Evolutionary conservation across 2,888 invertebrate species (phyloP).

Genomic region (Margaritifera margaritifera): DNA sequence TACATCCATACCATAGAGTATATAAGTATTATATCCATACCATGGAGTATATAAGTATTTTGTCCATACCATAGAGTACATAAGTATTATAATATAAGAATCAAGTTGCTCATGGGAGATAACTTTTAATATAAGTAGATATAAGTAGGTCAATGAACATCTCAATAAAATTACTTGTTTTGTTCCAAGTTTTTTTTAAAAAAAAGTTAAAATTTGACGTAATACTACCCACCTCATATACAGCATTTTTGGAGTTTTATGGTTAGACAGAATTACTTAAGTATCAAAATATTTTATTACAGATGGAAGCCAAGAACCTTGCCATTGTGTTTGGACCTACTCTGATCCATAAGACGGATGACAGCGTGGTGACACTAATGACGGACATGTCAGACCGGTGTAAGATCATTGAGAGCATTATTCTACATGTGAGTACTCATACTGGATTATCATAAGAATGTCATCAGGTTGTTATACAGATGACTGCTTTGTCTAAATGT

Average conservation of each 20-base stretch:
- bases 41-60: too few species aligned
- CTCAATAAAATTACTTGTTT: neutral
- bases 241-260: neutral
- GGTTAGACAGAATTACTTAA: neutral
- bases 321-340: constrained; percentile 93
- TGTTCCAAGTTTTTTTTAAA: too few species aligned
- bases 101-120: too few species aligned
- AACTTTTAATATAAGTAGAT: too few species aligned
- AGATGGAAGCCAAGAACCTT: constrained; percentile 91
- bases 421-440: constrained; percentile 64
- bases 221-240: neutral
- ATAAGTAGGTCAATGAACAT: too few species aligned
- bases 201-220: neutral
- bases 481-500: too few species aligned
- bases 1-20: too few species aligned
- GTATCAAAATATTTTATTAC: constrained; percentile 44
- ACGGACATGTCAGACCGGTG: constrained; percentile 88
- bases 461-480: constrained; percentile 76
- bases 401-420: constrained; percentile 82
- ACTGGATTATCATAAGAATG: too few species aligned
- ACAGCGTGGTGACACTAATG: constrained; percentile 80
- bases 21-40: too few species aligned
- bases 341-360: constrained; percentile 82
- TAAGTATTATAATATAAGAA: too few species aligned
- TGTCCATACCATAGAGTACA: too few species aligned